Evolutionary conservation across 2,797 vertebrate genomes (phyloP).

Genomic region (Lithobates pipiens): DNA sequence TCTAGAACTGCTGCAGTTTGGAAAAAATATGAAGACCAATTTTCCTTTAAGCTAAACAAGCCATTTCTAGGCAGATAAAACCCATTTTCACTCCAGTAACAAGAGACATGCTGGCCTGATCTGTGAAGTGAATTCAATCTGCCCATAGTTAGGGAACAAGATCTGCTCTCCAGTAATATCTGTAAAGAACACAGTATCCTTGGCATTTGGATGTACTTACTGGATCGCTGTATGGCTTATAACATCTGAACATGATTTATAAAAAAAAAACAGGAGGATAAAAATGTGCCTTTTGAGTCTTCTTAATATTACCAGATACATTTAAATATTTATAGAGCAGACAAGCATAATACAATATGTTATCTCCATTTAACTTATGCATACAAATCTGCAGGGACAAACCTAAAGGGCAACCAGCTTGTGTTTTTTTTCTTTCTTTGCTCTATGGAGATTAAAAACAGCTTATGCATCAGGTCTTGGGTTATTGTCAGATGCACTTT

Average conservation of each 20-base stretch:
- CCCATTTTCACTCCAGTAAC: neutral
- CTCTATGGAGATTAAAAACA: too few relatives aligned
- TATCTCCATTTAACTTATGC: too few relatives aligned
- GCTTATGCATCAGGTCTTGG: too few relatives aligned
- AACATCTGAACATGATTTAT: slow-evolving; percentile 34
- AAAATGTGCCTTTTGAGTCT: neutral
- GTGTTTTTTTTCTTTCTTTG: too few relatives aligned
- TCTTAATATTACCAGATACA: neutral
- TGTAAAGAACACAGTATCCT: slow-evolving; percentile 34
- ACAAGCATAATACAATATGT: too few relatives aligned
- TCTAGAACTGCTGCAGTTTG: neutral
- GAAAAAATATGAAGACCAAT: neutral
- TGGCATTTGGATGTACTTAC: slow-evolving; percentile 16
- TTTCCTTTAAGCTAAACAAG: neutral
- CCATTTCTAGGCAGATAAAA: slow-evolving; percentile 20
- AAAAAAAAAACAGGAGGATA: too few relatives aligned
- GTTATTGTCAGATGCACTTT: too few relatives aligned
- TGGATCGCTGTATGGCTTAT: neutral
- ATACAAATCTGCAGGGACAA: too few relatives aligned
- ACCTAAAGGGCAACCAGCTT: too few relatives aligned
- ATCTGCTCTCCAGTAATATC: slow-evolving; percentile 15
- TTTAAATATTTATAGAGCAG: neutral
- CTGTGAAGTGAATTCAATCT: slow-evolving; percentile 3
- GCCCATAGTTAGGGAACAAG: slow-evolving; percentile 25
- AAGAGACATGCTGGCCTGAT: neutral